Evolutionary conservation across 1,140 invertebrate genomes (phyloP).

Genomic region (Hypothenemus hampei): DNA sequence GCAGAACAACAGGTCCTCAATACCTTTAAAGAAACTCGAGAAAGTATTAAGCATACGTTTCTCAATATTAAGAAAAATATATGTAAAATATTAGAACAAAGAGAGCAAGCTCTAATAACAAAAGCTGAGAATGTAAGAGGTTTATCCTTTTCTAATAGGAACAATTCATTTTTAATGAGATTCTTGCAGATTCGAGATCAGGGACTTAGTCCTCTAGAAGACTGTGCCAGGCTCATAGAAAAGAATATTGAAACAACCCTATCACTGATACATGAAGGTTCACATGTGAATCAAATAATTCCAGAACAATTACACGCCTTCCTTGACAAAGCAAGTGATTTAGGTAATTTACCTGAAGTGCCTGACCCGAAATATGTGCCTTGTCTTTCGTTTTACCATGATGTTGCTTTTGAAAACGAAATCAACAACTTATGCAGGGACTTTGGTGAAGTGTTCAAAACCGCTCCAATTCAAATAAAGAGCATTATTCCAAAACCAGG

Average conservation of each 20-base stretch:
- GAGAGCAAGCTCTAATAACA: slow-evolving; percentile 29
- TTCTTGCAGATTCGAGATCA: slow-evolving; percentile 30
- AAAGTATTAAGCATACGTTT: slow-evolving; percentile 32
- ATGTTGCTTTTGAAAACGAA: slow-evolving; percentile 25
- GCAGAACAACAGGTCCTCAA: slow-evolving; percentile 32
- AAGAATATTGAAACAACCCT: slow-evolving; percentile 32
- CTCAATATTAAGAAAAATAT: slow-evolving; percentile 27
- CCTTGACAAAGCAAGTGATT: slow-evolving; percentile 24
- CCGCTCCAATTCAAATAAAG: slow-evolving; percentile 37
- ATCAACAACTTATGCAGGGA: slow-evolving; percentile 28
- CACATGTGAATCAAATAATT: slow-evolving; percentile 6
- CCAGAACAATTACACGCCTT: slow-evolving; percentile 22
- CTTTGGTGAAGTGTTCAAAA: slow-evolving; percentile 33
- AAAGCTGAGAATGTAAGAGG: slow-evolving; percentile 29
- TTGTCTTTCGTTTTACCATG: slow-evolving; percentile 36
- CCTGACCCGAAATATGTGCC: slow-evolving; percentile 38
- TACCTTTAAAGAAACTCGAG: slow-evolving; percentile 29
- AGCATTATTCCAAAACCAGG: slow-evolving; percentile 33
- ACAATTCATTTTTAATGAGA: too few relatives aligned
- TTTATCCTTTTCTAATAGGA: not conserved
- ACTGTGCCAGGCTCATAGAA: slow-evolving; percentile 29
- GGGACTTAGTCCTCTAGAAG: slow-evolving; percentile 29
- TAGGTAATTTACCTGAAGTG: slow-evolving; percentile 36
- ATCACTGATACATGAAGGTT: slow-evolving; percentile 29
- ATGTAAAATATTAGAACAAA: slow-evolving; percentile 24